Conservation (phyloP, 2,888 invertebrate species). For the Pyralis farinalis region DNA sequence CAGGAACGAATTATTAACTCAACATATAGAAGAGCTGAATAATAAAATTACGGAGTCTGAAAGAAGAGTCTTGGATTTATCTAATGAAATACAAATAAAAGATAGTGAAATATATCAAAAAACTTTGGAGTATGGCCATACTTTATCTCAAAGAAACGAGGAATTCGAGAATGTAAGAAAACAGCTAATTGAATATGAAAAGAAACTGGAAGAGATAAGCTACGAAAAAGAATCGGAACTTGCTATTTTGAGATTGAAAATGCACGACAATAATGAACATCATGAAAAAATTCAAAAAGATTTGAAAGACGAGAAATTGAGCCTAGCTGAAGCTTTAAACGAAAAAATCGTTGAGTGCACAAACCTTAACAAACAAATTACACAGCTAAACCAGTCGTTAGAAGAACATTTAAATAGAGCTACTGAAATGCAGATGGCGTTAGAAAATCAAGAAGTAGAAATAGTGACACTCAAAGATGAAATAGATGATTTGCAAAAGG, state of each 20-base stretch:
- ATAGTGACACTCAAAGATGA: conserved; percentile 87
- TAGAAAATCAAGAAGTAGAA: conserved; percentile 87
- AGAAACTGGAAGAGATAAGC: conserved; percentile 66
- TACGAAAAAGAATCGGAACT: conserved; percentile 79
- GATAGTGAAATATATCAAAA: conserved; percentile 67
- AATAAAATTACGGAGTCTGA: conserved; percentile 35
- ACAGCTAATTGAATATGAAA: conserved; percentile 61
- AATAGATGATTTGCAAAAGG: conserved; percentile 58
- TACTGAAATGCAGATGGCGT: conserved; percentile 79
- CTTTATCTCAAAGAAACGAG: conserved; percentile 55
- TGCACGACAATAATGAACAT: conserved; percentile 65
- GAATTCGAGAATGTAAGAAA: conserved; percentile 66
- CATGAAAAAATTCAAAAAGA: conserved; percentile 45
- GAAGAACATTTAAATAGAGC: conserved; percentile 79
- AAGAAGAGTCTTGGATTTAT: conserved; percentile 41
- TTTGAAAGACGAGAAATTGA: conserved; percentile 44
- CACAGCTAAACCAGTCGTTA: conserved; percentile 73
- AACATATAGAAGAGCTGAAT: conserved; percentile 39
- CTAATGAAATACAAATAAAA: conserved; percentile 49
- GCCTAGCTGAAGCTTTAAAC: conserved; percentile 52
- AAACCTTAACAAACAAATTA: conserved; percentile 69
- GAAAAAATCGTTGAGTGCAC: conserved; percentile 71
- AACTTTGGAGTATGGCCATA: conserved; percentile 53
- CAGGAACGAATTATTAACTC: conserved; percentile 42
- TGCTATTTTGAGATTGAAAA: conserved; percentile 72